Conservation (phyloP, 2,797 vertebrate genomes). For the Cercopithecus petaurista region DNA sequence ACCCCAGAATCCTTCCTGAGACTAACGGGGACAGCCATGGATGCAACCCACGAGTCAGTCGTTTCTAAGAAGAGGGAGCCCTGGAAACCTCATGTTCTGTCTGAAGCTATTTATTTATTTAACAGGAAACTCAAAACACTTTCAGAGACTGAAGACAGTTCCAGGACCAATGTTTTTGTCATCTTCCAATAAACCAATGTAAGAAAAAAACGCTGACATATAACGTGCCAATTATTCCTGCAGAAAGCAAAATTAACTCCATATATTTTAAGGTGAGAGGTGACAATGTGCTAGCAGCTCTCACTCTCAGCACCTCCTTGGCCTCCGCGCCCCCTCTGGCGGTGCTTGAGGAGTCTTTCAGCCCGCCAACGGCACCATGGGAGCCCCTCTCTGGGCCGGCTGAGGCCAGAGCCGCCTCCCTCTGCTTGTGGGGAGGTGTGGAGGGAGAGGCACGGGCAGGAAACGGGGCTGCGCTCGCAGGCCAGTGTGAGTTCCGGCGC, state of each 20-base stretch:
- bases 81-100: background rate
- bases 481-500: too few relatives aligned
- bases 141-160: background rate
- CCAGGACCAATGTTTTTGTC: background rate
- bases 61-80: background rate
- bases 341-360: too few relatives aligned
- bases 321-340: too few relatives aligned
- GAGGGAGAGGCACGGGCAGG: too few relatives aligned
- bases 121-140: background rate
- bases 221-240: background rate
- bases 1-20: background rate
- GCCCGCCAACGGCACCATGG: too few relatives aligned
- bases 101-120: too few relatives aligned
- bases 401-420: too few relatives aligned
- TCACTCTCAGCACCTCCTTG: too few relatives aligned
- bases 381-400: too few relatives aligned
- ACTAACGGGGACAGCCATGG: background rate
- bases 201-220: background rate
- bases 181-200: background rate
- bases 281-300: too few relatives aligned
- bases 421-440: too few relatives aligned
- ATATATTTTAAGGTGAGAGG: background rate
- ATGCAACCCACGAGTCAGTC: rapidly evolving
- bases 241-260: background rate
- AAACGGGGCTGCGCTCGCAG: rapidly evolving